phyloP scores from a whole-genome alignment of 2,113 vertebrate genomes.

The Phaetusa simplex region DNA sequence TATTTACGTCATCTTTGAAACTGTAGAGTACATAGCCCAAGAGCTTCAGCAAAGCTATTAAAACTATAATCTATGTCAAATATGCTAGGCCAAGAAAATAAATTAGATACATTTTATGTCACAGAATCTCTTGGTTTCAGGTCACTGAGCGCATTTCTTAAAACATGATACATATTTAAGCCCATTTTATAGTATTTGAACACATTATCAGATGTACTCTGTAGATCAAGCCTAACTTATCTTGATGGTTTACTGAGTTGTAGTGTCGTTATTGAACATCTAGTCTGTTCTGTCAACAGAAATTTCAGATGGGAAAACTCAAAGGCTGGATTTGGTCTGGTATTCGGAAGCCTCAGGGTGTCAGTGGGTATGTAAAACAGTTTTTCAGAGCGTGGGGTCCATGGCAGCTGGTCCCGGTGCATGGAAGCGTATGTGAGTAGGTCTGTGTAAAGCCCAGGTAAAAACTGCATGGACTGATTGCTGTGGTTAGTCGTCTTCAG shows the following conservation, averaged over 20 bases:
- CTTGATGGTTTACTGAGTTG: background rate
- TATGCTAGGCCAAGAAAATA: background rate
- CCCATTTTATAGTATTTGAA: background rate
- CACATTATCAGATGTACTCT: background rate
- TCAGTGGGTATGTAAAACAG: fast-evolving
- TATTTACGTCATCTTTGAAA: background rate
- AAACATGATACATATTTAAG: background rate
- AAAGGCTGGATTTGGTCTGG: background rate
- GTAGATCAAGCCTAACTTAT: background rate
- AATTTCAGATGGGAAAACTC: background rate
- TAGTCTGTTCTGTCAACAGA: background rate
- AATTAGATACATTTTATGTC: background rate
- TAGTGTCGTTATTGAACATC: background rate
- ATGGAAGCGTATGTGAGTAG: fast-evolving
- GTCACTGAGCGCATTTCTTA: background rate
- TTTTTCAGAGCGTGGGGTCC: background rate
- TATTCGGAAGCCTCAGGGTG: background rate
- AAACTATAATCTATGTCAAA: background rate
- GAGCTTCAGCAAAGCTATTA: background rate
- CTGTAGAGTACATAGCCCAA: background rate
- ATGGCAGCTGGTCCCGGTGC: fast-evolving
- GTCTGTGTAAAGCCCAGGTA: background rate
- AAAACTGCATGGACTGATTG: fast-evolving
- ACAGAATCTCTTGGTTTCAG: background rate
- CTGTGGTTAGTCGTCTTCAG: fast-evolving